phyloP scores from a whole-genome alignment of 2,113 vertebrate genomes.

The Chionomys nivalis region DNA sequence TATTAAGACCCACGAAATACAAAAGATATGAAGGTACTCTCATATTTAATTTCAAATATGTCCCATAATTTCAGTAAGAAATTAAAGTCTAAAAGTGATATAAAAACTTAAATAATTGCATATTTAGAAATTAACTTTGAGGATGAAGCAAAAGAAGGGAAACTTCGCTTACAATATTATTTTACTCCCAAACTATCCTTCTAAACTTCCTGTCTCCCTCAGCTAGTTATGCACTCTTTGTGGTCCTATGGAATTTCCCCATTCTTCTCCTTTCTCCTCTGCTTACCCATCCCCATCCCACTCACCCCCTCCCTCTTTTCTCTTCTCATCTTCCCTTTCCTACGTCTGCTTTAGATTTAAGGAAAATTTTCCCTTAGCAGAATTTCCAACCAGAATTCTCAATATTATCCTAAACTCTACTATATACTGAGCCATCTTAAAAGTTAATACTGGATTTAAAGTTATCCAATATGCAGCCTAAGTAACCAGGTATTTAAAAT shows the following conservation, averaged over 20 bases:
- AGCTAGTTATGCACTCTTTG: background rate
- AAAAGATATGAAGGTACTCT: constrained; percentile 8
- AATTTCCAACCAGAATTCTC: background rate
- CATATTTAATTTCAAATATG: constrained; percentile 47
- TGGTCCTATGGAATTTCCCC: background rate
- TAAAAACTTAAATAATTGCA: constrained; percentile 1
- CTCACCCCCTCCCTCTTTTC: fast-evolving
- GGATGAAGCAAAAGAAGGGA: background rate
- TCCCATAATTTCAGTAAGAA: constrained; percentile 9
- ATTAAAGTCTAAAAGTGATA: constrained; percentile 30
- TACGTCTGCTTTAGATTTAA: background rate
- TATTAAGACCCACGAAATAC: background rate
- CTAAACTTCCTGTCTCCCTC: background rate
- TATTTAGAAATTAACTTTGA: background rate
- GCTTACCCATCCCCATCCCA: fast-evolving
- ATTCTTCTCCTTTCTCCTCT: background rate
- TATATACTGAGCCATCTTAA: background rate
- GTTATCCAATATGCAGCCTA: background rate
- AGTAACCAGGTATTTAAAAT: background rate
- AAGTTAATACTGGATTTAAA: background rate
- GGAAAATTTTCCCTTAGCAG: background rate
- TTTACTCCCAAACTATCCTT: background rate
- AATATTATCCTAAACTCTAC: background rate
- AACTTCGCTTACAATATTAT: background rate
- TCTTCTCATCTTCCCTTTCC: background rate